Percentiles rank a stretch among this genome's conserved stretches.
These are phyloP conservation scores for Lampris incognitus DNA, from an alignment of 2,113 vertebrate species.

Conservation along the genomic window DNA sequence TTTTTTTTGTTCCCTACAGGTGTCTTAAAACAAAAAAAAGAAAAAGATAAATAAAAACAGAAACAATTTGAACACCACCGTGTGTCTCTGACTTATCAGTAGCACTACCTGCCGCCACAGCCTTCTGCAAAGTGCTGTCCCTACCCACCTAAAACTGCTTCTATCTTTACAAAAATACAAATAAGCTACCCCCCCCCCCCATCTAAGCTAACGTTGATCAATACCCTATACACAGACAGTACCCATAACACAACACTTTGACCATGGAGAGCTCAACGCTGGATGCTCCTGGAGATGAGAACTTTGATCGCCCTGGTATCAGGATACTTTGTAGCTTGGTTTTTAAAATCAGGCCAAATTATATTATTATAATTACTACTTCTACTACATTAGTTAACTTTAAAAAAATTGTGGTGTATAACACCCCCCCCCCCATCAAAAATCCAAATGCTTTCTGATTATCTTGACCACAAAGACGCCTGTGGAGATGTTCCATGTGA, in stretches of 20 bases:
- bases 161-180: conserved; percentile 74
- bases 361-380: conserved; percentile 10
- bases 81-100: conserved; percentile 63
- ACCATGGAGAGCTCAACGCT: conserved; percentile 49
- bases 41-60: conserved; percentile 72
- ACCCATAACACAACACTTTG: conserved; percentile 50
- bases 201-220: conserved; percentile 48
- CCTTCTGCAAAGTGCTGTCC: conserved; percentile 79
- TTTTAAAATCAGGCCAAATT: neutral
- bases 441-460: neutral
- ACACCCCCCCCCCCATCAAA: neutral
- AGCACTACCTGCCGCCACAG: conserved; percentile 69
- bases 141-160: conserved; percentile 60
- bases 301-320: conserved; percentile 49
- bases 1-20: conserved; percentile 70
- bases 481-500: neutral
- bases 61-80: conserved; percentile 59
- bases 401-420: neutral
- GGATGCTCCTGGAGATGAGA: conserved; percentile 48
- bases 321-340: conserved; percentile 14
- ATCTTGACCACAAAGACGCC: neutral
- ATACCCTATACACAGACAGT: conserved; percentile 53
- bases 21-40: conserved; percentile 70
- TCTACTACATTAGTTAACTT: neutral
- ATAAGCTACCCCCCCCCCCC: conserved; percentile 25